phyloP scores from a whole-genome alignment of 2,113 vertebrate species.

The Neoarius graeffei region DNA sequence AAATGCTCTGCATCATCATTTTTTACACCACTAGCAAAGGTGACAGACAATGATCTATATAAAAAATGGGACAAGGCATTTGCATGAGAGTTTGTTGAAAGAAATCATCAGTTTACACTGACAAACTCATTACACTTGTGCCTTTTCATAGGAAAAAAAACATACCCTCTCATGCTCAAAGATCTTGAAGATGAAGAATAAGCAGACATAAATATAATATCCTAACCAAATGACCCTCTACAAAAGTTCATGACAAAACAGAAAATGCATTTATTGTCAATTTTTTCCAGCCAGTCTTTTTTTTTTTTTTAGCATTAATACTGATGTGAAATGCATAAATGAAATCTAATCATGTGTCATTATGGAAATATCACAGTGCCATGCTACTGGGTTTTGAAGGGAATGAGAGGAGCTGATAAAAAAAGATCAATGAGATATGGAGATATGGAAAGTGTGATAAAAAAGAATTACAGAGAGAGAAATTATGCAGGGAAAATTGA shows the following conservation, averaged over 20 bases:
- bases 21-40: background rate
- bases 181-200: background rate
- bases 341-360: constrained; percentile 11
- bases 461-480: background rate
- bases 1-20: background rate
- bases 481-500: background rate
- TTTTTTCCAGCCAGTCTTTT: background rate
- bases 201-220: background rate
- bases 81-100: background rate
- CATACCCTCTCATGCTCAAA: background rate
- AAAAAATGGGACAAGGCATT: background rate
- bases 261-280: background rate
- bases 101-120: background rate
- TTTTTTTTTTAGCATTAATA: constrained; percentile 2
- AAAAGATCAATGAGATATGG: constrained; percentile 12
- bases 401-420: background rate
- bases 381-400: background rate
- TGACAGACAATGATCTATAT: background rate
- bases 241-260: background rate
- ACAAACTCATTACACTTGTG: background rate
- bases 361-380: background rate
- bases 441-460: background rate
- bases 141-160: background rate
- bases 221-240: background rate
- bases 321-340: background rate